These are phyloP conservation scores for Sialia sialis DNA, from an alignment of 2,113 vertebrate species.

Conservation along the genomic window DNA sequence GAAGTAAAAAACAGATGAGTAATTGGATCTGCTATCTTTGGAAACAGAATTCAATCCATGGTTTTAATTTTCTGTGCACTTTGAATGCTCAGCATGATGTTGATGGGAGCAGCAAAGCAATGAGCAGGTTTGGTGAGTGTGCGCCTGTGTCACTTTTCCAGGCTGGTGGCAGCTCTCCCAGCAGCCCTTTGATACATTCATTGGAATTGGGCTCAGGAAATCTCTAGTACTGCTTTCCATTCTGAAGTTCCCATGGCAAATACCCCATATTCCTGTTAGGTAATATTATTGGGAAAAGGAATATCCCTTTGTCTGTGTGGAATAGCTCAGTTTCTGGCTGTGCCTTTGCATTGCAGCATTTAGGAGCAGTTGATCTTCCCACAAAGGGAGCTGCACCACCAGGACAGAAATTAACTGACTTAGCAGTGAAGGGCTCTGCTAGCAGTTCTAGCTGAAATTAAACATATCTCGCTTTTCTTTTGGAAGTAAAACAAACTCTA, in stretches of 20 bases:
- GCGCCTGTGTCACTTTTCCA: background rate
- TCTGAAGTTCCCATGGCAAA: background rate
- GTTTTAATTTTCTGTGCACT: background rate
- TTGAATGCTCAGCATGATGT: background rate
- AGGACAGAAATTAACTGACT: background rate
- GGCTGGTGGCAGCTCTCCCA: background rate
- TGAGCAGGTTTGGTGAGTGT: background rate
- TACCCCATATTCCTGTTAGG: background rate
- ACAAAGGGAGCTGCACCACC: background rate
- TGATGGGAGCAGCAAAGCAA: background rate
- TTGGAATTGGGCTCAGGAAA: background rate
- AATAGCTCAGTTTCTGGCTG: background rate
- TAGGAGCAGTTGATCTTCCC: accelerated
- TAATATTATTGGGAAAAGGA: background rate
- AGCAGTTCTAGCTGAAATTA: background rate
- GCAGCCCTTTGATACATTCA: background rate
- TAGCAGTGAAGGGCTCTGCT: background rate
- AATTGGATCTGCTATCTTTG: conserved; percentile 15
- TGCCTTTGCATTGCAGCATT: background rate
- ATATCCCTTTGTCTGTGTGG: background rate
- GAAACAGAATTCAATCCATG: background rate
- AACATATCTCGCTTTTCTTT: background rate
- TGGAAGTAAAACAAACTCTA: background rate
- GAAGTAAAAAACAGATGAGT: background rate
- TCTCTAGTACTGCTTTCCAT: background rate